phyloP scores from a whole-genome alignment of 2,797 vertebrate species.

The Ptychobarbus kaznakovi region DNA sequence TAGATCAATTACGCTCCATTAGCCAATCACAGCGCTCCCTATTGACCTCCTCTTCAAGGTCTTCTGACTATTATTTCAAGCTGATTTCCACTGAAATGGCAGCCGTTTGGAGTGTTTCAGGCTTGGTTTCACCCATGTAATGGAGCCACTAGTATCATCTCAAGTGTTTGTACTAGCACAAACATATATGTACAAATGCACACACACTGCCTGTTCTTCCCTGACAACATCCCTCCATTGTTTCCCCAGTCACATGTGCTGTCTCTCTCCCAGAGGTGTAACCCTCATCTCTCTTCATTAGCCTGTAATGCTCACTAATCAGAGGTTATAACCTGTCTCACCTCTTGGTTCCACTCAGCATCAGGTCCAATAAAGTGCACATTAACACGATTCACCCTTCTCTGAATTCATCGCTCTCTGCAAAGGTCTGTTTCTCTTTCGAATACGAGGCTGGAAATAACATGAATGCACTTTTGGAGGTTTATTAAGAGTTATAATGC shows the following conservation, averaged over 20 bases:
- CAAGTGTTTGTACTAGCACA: constrained; percentile 45
- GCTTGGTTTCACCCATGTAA: constrained; percentile 63
- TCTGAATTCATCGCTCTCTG: constrained; percentile 28
- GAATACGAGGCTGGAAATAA: constrained; percentile 9
- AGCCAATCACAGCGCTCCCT: constrained; percentile 55
- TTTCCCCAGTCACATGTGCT: constrained; percentile 28
- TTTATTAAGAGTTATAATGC: constrained; percentile 5
- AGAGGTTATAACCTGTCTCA: constrained; percentile 66
- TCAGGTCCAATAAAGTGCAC: constrained; percentile 61
- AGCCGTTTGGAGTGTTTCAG: constrained; percentile 59
- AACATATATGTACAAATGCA: constrained; percentile 1
- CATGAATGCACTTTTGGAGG: neutral
- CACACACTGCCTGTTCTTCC: neutral
- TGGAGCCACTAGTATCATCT: constrained; percentile 57
- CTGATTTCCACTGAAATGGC: constrained; percentile 64
- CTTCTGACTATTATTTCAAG: constrained; percentile 57
- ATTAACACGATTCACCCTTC: constrained; percentile 58
- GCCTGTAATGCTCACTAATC: constrained; percentile 67
- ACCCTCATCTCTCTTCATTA: constrained; percentile 60
- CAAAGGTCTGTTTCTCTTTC: constrained; percentile 12
- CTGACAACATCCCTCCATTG: constrained; percentile 24
- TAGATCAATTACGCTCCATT: constrained; percentile 69
- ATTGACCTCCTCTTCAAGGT: constrained; percentile 69
- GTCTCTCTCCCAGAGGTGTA: constrained; percentile 13
- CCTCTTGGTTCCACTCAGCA: constrained; percentile 53